These are phyloP conservation scores for Caligus rogercresseyi DNA, from an alignment of 1,140 invertebrate species.

Conservation along the genomic window DNA sequence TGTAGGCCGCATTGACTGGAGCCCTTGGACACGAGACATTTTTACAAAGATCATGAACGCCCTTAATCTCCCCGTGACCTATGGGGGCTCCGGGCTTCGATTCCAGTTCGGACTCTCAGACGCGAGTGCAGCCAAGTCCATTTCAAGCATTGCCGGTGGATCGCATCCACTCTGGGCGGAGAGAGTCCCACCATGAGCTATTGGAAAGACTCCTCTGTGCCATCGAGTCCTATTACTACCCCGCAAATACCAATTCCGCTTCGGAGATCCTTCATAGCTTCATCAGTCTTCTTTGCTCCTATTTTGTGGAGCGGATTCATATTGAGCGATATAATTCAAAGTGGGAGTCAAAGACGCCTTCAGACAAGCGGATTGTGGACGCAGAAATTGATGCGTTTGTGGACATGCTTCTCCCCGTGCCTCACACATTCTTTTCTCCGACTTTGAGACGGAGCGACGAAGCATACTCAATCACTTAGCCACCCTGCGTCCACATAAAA, in stretches of 20 bases:
- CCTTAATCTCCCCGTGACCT: constrained; percentile 16
- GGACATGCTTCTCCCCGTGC: constrained; percentile 31
- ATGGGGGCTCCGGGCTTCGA: constrained; percentile 3
- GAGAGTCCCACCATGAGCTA: constrained; percentile 44
- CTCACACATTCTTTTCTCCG: constrained; percentile 35
- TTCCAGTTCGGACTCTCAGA: constrained; percentile 8
- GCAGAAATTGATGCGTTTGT: constrained; percentile 35
- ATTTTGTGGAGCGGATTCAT: constrained; percentile 41
- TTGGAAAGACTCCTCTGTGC: constrained; percentile 61
- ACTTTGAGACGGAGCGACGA: constrained; percentile 32
- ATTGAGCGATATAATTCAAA: constrained; percentile 21
- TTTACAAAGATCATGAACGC: constrained; percentile 15
- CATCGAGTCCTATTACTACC: constrained; percentile 71
- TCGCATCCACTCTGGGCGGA: constrained; percentile 25
- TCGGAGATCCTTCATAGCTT: constrained; percentile 27
- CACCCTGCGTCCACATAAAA: constrained; percentile 54
- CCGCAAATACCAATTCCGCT: constrained; percentile 53
- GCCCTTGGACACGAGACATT: not conserved
- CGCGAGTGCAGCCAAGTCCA: not conserved
- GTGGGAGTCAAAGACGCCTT: constrained; percentile 5
- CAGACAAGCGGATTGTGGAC: constrained; percentile 28
- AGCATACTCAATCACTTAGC: constrained; percentile 38
- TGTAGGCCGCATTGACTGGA: constrained; percentile 13
- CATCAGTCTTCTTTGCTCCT: constrained; percentile 27
- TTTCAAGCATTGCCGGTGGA: constrained; percentile 5